These are phyloP conservation scores for Pycnomerus fuliginosus DNA, from an alignment of 2,888 invertebrate species.

Conservation along the genomic window DNA sequence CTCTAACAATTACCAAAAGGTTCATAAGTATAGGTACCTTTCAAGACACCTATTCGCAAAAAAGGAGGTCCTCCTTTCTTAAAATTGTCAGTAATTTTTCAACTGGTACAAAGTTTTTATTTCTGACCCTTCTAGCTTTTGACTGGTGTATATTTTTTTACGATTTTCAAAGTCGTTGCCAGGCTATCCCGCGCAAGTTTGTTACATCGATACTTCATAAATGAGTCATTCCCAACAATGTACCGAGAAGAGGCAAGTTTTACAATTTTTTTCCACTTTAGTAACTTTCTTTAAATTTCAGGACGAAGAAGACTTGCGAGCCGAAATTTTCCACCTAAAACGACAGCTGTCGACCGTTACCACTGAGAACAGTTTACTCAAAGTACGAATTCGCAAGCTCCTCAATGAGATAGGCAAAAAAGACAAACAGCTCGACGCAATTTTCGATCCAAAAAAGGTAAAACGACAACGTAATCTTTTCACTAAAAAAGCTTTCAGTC, in stretches of 20 bases:
- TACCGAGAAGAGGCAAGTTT: conserved; percentile 10
- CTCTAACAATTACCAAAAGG: too few species aligned
- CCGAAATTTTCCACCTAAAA: conserved; percentile 24
- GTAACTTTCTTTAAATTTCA: conserved; percentile 10
- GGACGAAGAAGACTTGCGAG: conserved; percentile 25
- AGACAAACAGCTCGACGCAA: conserved; percentile 25
- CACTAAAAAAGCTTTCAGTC: conserved; percentile 8
- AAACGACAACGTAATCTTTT: neutral
- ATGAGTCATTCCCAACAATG: conserved; percentile 5
- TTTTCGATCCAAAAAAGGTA: conserved; percentile 25
- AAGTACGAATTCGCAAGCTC: conserved; percentile 26
- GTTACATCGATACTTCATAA: conserved; percentile 10
- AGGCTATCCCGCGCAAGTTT: too few species aligned
- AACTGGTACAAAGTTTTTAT: too few species aligned
- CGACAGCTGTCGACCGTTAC: conserved; percentile 20
- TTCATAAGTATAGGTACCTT: too few species aligned
- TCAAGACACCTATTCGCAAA: too few species aligned
- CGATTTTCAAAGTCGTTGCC: too few species aligned
- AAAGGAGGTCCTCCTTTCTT: too few species aligned
- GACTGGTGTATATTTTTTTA: too few species aligned
- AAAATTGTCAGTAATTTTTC: too few species aligned
- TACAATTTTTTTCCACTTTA: neutral
- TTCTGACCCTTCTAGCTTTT: too few species aligned
- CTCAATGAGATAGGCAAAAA: conserved; percentile 22
- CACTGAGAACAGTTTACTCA: conserved; percentile 25